Conservation (phyloP, 2,888 invertebrate species). For the Drosophila yooni region DNA sequence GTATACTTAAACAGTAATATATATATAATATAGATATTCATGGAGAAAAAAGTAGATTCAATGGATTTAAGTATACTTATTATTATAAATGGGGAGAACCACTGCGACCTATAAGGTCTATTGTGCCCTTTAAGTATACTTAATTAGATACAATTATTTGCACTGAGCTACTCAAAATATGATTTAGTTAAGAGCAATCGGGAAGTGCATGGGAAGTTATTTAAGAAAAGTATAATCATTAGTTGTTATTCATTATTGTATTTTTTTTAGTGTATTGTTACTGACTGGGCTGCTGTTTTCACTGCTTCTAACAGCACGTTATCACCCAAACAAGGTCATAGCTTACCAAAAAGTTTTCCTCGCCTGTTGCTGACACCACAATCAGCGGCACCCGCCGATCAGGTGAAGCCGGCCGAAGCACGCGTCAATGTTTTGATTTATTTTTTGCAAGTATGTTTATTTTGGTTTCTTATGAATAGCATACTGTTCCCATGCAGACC, state of each 20-base stretch:
- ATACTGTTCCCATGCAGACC: conserved; percentile 41
- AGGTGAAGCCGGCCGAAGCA: conserved; percentile 53
- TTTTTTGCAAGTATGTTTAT: conserved; percentile 15
- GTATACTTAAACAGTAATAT: neutral
- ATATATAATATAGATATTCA: neutral
- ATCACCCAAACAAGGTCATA: conserved; percentile 67
- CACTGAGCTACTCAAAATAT: neutral
- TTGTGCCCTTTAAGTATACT: neutral
- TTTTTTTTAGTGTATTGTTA: conserved; percentile 1
- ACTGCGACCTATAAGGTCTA: too few relatives aligned
- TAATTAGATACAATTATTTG: neutral
- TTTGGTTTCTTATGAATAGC: conserved; percentile 63
- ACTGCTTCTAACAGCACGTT: conserved; percentile 4
- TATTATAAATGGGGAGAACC: too few relatives aligned
- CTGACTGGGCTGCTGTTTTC: neutral
- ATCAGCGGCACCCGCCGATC: conserved; percentile 38
- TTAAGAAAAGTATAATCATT: neutral
- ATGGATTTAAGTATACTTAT: neutral
- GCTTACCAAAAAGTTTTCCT: conserved; percentile 38
- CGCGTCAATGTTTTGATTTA: conserved; percentile 60
- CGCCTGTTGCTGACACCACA: conserved; percentile 54
- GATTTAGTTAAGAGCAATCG: neutral
- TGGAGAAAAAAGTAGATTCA: neutral
- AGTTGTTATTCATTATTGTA: neutral
- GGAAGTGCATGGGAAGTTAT: neutral